These are phyloP conservation scores for Branchellion lobata DNA, from an alignment of 2,888 invertebrate genomes.

Conservation along the genomic window DNA sequence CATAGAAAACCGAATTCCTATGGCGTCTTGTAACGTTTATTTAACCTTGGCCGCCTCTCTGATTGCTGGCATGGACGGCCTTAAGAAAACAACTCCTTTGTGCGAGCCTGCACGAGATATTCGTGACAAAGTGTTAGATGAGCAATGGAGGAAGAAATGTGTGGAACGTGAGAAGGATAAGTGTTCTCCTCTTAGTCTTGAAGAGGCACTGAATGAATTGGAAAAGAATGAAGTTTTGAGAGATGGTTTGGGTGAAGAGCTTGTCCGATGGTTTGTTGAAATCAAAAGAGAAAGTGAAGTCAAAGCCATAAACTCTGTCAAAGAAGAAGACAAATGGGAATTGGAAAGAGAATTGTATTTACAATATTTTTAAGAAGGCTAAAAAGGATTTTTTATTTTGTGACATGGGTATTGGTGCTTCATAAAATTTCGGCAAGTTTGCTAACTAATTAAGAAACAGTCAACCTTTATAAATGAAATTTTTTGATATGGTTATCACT, in stretches of 20 bases:
- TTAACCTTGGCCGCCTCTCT: slow-evolving; percentile 49
- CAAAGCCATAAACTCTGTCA: neutral
- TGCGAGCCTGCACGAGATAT: neutral
- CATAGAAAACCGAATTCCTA: slow-evolving; percentile 51
- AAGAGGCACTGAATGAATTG: slow-evolving; percentile 48
- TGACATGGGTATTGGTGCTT: no score
- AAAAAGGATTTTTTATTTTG: no score
- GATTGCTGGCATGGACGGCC: slow-evolving; percentile 51
- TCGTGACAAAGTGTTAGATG: neutral
- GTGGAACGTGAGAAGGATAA: neutral
- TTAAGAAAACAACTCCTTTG: slow-evolving; percentile 39
- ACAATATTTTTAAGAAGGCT: no score
- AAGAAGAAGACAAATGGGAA: neutral
- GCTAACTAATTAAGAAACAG: no score
- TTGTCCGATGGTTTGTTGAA: slow-evolving; percentile 50
- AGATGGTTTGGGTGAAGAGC: slow-evolving; percentile 48
- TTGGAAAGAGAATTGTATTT: slow-evolving; percentile 18
- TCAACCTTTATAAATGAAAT: no score
- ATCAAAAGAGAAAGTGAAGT: slow-evolving; percentile 46
- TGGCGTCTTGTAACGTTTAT: slow-evolving; percentile 49
- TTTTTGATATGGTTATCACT: no score
- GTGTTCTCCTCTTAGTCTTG: slow-evolving; percentile 45
- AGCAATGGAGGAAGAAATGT: slow-evolving; percentile 28
- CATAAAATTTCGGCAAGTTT: no score
- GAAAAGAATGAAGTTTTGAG: slow-evolving; percentile 46